phyloP scores from a whole-genome alignment of 2,113 vertebrate species.

The Ammodytes dubius region DNA sequence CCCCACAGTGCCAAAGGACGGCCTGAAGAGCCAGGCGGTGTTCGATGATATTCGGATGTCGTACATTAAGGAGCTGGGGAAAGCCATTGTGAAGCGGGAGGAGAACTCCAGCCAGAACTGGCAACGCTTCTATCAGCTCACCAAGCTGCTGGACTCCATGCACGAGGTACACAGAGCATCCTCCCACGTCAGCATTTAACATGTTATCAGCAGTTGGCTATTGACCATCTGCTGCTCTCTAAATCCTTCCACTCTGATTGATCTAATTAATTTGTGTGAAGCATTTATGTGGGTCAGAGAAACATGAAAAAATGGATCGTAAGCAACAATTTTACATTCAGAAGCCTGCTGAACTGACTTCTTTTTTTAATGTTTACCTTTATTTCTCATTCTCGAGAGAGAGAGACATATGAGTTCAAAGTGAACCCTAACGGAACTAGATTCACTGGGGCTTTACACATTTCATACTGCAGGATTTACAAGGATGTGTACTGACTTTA shows the following conservation, averaged over 20 bases:
- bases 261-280: not conserved
- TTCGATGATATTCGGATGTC: conserved; percentile 99
- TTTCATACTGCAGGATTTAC: not conserved
- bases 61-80: conserved; percentile 98
- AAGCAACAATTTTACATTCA: too few relatives aligned
- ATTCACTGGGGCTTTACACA: not conserved
- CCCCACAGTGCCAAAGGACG: conserved; percentile 94
- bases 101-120: conserved; percentile 99
- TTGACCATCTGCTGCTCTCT: not conserved
- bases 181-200: not conserved
- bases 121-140: conserved; percentile 99
- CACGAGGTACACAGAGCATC: conserved; percentile 88
- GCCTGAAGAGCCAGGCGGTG: conserved; percentile 94
- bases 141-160: conserved; percentile 98
- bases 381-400: too few relatives aligned
- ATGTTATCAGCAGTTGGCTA: not conserved
- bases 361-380: too few relatives aligned
- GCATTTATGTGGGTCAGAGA: not conserved
- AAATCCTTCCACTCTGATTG: not conserved
- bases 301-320: not conserved
- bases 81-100: conserved; percentile 97
- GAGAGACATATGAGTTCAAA: too few relatives aligned
- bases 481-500: not conserved
- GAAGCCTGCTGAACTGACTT: too few relatives aligned
- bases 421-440: too few relatives aligned